Evolutionary conservation across 2,113 vertebrate species (phyloP), one percentile per base, ranked within the genome.

Genomic region (Odobenus rosmarus): DNA sequence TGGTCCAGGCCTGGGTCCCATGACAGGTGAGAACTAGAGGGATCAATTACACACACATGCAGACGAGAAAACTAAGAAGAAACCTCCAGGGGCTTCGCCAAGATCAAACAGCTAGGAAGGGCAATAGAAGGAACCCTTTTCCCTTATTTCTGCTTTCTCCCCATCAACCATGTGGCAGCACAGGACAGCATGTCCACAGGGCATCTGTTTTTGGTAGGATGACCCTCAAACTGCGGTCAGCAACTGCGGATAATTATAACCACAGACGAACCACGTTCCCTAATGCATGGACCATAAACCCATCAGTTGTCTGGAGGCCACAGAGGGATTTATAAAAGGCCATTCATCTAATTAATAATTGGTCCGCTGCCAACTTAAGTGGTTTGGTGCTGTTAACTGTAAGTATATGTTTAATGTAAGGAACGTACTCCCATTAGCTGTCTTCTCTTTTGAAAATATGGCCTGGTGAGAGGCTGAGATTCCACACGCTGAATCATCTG

Each of bases 341-440:
- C 98, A 98, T 99, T 98, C 98, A 97, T 98, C 98, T 98, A 94
- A 99, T 98, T 99, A 99, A 98, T 99, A 99, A 98, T 97, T 98
- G 98, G 98, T 98, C 97, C 93, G 95, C 98, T 98, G 98, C 99
- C 98, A 98, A 98, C 98, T 97, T 99, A 99, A 99, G 98, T 99
- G 98, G 98, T 98, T 98, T 96, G 53, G 96, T 95, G 98, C 98
- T 97, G 98, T 99, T 99, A 99, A 98, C 98, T 98, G 93, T 95
- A 98, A 98, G 98, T 97, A 96, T 98, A 98, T 98, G 98, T 98
- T 98, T 98, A 99, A 98, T 23, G 4, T 97, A 98, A 98, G 97
- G 98, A 97, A 98, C 97, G 98, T 96, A 88, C 97, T 98, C 96
- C 98, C 98, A 97, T 98, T 98, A 98, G 97, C 98, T 98, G 98